A percentile compares a stretch with the other conserved stretches of the same genome.
These are phyloP conservation scores for Diplodus puntazzo DNA, from an alignment of 2,797 vertebrate species.

Conservation along the genomic window DNA sequence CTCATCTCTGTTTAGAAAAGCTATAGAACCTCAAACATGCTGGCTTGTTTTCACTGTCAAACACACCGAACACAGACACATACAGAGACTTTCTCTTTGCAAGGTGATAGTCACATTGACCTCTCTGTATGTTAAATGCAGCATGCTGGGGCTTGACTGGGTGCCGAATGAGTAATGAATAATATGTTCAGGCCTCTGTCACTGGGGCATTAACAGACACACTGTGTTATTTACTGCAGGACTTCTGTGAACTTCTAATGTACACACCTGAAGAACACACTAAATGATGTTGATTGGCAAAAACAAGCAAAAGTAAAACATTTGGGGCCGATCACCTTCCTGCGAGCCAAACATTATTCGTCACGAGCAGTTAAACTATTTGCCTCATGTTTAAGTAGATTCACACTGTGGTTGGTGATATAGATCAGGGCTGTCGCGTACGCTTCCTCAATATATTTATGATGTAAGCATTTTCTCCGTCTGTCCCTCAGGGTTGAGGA, in stretches of 20 bases:
- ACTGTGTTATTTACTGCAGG: conserved; percentile 60
- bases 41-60: conserved; percentile 4
- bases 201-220: conserved; percentile 50
- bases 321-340: conserved; percentile 17
- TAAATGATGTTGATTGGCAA: conserved; percentile 50
- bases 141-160: conserved; percentile 46
- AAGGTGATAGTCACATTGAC: conserved; percentile 60
- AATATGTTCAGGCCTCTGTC: conserved; percentile 61
- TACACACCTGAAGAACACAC: conserved; percentile 57
- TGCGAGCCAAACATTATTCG: conserved; percentile 22
- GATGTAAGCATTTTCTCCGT: conserved; percentile 67
- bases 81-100: conserved; percentile 34
- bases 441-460: conserved; percentile 69
- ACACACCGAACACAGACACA: conserved; percentile 20
- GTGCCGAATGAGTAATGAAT: conserved; percentile 69
- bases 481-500: conserved; percentile 55
- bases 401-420: conserved; percentile 56
- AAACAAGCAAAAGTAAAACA: conserved; percentile 30
- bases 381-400: conserved; percentile 60
- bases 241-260: conserved; percentile 47
- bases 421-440: conserved; percentile 63
- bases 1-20: conserved; percentile 45
- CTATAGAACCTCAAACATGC: conserved; percentile 14
- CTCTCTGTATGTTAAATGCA: conserved; percentile 57
- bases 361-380: conserved; percentile 46